Base-by-base conservation (phyloP, 2,797 vertebrate genomes). In the Cirrhinus mrigala region DNA sequence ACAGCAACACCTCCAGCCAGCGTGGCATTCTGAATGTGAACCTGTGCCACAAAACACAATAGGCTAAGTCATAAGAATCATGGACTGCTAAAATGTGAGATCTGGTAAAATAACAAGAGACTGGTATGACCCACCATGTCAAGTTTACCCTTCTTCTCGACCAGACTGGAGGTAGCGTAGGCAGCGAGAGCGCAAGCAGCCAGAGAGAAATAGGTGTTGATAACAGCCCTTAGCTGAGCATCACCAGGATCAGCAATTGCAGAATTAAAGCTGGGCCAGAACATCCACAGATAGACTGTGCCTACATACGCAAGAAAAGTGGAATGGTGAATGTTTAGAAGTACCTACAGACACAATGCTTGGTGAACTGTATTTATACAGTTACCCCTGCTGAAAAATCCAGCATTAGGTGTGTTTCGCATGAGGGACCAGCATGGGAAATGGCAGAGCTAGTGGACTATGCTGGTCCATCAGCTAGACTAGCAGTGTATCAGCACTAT, bases 231-330 rank as follows among this genome's bases (percentile, higher is more conserved):
- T 27, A 95, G 90, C 91, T 96, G 96, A 2, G 68, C 0, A 0
- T 14, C 0, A 20, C 48, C 54, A 0, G 87, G 0, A 0, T n/a
- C 1, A 8, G 96, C 97, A 11, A 97, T 96, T 90, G 97, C 98
- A 0, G 97, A 98, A 93, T 99, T 99, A 90, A 98, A 98, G 91
- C 97, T 99, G 86, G 98, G 98, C 98, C 98, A 99, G 91, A 99
- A 99, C 92, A 98, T 95, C 98, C 98, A 99, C 50, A 99, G 92
- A 90, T 97, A 99, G 82, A 99, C 93, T 0, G 97, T 97, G 75
- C 98, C 98, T 99, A 92, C 14, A 78, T n/a, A 80, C 44, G 84
- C 16, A 8, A 77, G 56, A 12, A 74, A 9, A 50, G 22, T 44
- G 27, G 14, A 56, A 70, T 52, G 48, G 79, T 37, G 6, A 69